Base-by-base conservation (phyloP, 2,888 invertebrate species). In the Eulithis prunata region DNA sequence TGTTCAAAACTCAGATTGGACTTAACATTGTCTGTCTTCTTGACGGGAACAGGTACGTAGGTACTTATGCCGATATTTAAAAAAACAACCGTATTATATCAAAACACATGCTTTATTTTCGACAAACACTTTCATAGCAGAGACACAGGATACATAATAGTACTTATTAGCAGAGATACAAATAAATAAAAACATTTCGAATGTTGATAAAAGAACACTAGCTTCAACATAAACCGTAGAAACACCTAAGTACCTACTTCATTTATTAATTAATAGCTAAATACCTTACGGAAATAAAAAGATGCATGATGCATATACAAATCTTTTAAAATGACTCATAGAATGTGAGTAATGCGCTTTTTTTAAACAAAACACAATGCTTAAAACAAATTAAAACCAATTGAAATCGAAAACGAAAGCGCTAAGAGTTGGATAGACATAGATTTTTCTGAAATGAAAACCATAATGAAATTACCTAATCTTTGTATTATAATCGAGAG, bases 61-160 rank as follows among this genome's bases (percentile, higher is more conserved):
- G 41, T 46, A 7, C 0, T 2, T 21, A 46, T 13, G 6, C 2
- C 1, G 21, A 21, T 21, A 21, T 21, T 21, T 21, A 13, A 13
- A 53, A 28, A 32, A 46, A 32, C 13, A 52, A 36, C 41, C 10
- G 10, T 46, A 7, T 43, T 43, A 47, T 36, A 6, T 45, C 1
- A 43, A 56, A 69, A 63, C n/a, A 61, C 59, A 67, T 64, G 65
- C 62, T 64, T 66, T 69, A 69, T 59, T 70, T 46, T 64, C 47
- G 64, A 69, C 61, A 62, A 66, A 71, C 54, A 63, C 64, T 62
- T 45, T 8, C 55, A 68, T 58, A 47, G 14, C 7, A 49, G 38
- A 21, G 21, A 21, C 21, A 21, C 21, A 21, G 21, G 2, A 21
- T 21, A 21, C 21, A 21, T 21, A 21, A 21, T 21, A 21, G 21